Conservation (phyloP, 2,888 invertebrate genomes). For the Anoplius nigerrimus region DNA sequence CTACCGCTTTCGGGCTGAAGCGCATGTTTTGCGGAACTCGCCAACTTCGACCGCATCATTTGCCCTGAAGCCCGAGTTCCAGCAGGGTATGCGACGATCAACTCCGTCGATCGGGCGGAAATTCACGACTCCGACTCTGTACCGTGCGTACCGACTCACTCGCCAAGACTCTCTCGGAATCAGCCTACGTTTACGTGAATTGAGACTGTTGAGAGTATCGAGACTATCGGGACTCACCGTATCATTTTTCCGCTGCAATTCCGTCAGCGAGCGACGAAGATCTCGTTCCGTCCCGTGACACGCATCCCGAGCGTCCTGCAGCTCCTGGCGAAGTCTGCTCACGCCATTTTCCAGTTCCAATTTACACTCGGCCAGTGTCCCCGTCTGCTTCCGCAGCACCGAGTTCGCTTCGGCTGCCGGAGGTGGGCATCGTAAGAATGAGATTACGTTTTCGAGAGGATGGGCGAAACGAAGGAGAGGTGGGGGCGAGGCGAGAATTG, state of each 20-base stretch:
- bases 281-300: conserved; percentile 30
- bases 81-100: too few species aligned
- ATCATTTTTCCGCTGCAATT: conserved; percentile 35
- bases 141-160: not conserved
- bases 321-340: conserved; percentile 35
- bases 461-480: not conserved
- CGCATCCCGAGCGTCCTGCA: conserved; percentile 26
- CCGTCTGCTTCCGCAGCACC: conserved; percentile 48
- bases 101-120: too few species aligned
- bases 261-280: conserved; percentile 22
- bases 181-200: conserved; percentile 1
- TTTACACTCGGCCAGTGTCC: conserved; percentile 51
- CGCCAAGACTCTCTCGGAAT: conserved; percentile 4
- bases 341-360: conserved; percentile 45
- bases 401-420: conserved; percentile 46
- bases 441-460: conserved; percentile 14
- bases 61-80: too few species aligned
- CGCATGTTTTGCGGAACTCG: too few species aligned
- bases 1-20: too few species aligned
- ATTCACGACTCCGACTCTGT: not conserved
- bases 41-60: too few species aligned
- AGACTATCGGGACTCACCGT: conserved; percentile 29
- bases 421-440: conserved; percentile 33
- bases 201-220: not conserved
- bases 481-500: not conserved